Base-by-base conservation (phyloP, 2,113 vertebrate species). In the Barbus barbus region DNA sequence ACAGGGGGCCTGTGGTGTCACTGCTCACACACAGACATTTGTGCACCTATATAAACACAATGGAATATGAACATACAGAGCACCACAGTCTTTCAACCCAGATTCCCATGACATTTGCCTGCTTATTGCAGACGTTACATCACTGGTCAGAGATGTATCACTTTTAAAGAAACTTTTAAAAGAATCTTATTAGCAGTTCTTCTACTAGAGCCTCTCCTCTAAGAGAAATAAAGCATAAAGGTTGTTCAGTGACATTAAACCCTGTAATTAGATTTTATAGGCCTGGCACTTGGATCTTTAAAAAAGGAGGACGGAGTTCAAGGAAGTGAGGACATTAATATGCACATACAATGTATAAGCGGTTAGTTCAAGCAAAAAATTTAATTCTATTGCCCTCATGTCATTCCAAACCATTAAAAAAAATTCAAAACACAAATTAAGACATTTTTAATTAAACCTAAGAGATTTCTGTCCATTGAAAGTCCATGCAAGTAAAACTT, bases 231-330 rank as follows among this genome's bases (percentile, higher is more conserved):
- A 71, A 58, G 9, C n/a, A 65, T 72, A 53, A 56, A 84, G 60
- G 58, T 69, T 63, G 46, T 83, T 74, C 41, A 56, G 46, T 41
- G n/a, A 12, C 83, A 86, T 28, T 63, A 26, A 33, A 81, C 81
- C 67, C 60, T 9, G 33, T 28, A 61, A 46, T 77, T 51, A 14
- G 31, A 83, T 16, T 83, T 75, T 56, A 75, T 56, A 44, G 31
- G 24, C 58, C n/a, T 41, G 33, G 13, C n/a, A 41, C 48, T 22
- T 65, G 44, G n/a, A 46, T 78, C 26, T 77, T 33, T 48, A 48
- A 31, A 67, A 61, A 9, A 36, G 18, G 33, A 67, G 63, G 63
- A 67, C 7, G 18, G 16, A 20, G 63, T 31, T 33, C 18, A 67
- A 67, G 31, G 16, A 67, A 18, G 8, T 22, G 18, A 67, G 31